These are phyloP conservation scores for Trichogramma evanescens DNA, from an alignment of 2,888 invertebrate species.

Conservation along the genomic window DNA sequence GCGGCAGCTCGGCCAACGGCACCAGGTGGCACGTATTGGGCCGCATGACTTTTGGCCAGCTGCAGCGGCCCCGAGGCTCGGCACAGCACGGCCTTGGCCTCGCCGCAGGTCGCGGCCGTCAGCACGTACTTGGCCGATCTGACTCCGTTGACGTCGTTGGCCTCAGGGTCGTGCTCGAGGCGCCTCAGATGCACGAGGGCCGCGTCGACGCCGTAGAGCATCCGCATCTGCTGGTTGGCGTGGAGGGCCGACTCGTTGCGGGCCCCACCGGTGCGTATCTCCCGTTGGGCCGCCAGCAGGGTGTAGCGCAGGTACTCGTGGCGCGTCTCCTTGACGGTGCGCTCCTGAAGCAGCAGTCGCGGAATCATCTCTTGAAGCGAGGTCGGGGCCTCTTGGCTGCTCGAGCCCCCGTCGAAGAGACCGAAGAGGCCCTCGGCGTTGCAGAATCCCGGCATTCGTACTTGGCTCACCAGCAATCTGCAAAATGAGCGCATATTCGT, in stretches of 20 bases:
- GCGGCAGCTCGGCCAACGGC: background rate
- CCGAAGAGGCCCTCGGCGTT: slow-evolving; percentile 76
- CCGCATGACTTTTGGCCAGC: slow-evolving; percentile 46
- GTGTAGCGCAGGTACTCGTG: slow-evolving; percentile 81
- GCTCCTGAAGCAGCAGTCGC: slow-evolving; percentile 71
- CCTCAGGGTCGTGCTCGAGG: slow-evolving; percentile 32
- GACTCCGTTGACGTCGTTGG: background rate
- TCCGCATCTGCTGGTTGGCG: too few species aligned
- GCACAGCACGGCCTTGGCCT: slow-evolving; percentile 69
- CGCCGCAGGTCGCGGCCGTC: slow-evolving; percentile 69
- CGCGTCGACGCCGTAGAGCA: slow-evolving; percentile 60
- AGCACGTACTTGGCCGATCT: slow-evolving; percentile 57
- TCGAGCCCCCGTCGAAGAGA: slow-evolving; percentile 73
- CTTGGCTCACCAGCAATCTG: slow-evolving; percentile 68
- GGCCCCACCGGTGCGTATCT: slow-evolving; percentile 67
- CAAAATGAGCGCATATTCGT: background rate
- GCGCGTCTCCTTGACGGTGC: slow-evolving; percentile 72
- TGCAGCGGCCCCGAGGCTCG: slow-evolving; percentile 61
- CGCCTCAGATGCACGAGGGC: slow-evolving; percentile 68
- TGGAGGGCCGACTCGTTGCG: slow-evolving; percentile 34
- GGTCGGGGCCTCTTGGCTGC: slow-evolving; percentile 62
- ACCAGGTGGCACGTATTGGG: slow-evolving; percentile 12
- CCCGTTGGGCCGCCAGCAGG: slow-evolving; percentile 70
- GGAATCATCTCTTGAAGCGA: slow-evolving; percentile 70
- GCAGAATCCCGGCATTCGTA: slow-evolving; percentile 71